These are phyloP conservation scores for Sabatieria punctata DNA, from an alignment of 2,888 invertebrate genomes.

Conservation along the genomic window DNA sequence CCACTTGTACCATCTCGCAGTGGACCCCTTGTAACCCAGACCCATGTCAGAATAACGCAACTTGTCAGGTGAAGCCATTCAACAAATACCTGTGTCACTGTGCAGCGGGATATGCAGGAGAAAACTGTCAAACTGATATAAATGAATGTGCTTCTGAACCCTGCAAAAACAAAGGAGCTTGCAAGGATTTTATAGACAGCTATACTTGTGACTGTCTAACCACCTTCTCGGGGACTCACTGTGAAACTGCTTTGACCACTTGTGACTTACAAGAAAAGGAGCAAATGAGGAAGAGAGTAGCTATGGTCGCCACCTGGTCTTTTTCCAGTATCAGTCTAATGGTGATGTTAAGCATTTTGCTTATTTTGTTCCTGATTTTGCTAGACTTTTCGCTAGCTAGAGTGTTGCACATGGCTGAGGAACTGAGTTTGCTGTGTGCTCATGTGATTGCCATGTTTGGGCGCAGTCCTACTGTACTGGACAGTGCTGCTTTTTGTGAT, in stretches of 20 bases:
- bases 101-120: too few relatives aligned
- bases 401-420: conserved; percentile 2
- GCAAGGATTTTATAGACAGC: background rate
- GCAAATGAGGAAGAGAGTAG: background rate
- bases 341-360: background rate
- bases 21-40: too few relatives aligned
- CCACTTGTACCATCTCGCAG: too few relatives aligned
- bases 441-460: background rate
- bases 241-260: background rate
- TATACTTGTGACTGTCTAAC: background rate
- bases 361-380: background rate
- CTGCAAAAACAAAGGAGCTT: background rate
- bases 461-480: background rate
- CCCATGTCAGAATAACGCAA: too few relatives aligned
- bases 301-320: conserved; percentile 1
- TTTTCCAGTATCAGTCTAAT: background rate
- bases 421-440: background rate
- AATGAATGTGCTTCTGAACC: background rate
- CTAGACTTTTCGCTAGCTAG: background rate
- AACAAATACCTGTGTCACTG: too few relatives aligned
- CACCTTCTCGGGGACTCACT: background rate
- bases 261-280: background rate
- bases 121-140: too few relatives aligned
- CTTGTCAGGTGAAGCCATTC: too few relatives aligned
- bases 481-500: background rate